Percentiles rank a stretch among this genome's conserved stretches.
Conservation (phyloP, 2,113 vertebrate species). For the Pan paniscus region DNA sequence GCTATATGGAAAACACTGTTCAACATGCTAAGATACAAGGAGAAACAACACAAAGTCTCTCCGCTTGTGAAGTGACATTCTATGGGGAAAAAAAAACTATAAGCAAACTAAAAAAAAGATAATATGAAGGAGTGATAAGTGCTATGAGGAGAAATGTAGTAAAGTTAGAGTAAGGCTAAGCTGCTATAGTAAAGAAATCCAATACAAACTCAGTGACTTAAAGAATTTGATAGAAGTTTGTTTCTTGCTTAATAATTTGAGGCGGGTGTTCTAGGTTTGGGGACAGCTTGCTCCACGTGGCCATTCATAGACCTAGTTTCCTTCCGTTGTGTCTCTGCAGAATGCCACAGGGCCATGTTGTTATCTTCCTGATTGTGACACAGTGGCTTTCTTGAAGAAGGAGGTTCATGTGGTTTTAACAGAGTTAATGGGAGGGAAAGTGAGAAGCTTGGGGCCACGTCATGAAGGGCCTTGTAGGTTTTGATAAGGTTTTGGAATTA, state of each 20-base stretch:
- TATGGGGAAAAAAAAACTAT: neutral
- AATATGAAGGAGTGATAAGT: neutral
- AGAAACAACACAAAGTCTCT: neutral
- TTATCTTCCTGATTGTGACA: neutral
- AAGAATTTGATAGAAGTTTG: neutral
- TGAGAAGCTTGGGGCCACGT: too few species aligned
- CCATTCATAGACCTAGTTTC: neutral
- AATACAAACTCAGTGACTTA: neutral
- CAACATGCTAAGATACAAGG: neutral
- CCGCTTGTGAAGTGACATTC: neutral
- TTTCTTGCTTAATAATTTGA: neutral
- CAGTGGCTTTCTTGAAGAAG: neutral
- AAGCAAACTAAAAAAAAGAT: neutral
- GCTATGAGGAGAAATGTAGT: neutral
- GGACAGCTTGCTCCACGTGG: neutral
- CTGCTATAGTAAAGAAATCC: neutral
- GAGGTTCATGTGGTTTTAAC: neutral
- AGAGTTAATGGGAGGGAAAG: neutral
- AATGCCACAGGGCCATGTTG: too few species aligned
- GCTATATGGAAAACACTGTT: neutral
- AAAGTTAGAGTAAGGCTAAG: neutral
- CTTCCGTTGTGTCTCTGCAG: neutral
- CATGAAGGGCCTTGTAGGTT: neutral
- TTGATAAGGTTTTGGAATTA: neutral
- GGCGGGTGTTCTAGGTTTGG: neutral